phyloP scores from a whole-genome alignment of 2,888 invertebrate species.

The Calameuta idolon region DNA sequence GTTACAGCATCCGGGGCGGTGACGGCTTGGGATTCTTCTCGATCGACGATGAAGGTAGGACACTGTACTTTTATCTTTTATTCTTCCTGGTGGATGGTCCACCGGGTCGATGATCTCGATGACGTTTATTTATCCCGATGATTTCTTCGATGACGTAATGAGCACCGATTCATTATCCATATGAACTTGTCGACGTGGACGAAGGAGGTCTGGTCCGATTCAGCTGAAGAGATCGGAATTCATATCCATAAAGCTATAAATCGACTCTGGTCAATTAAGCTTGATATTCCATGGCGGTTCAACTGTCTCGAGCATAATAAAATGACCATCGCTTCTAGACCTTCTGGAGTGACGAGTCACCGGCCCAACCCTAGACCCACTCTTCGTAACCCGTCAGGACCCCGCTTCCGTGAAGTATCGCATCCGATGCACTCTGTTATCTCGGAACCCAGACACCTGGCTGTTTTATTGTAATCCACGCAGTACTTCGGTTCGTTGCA shows the following conservation, averaged over 20 bases:
- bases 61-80: background rate
- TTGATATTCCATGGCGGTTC: conserved; percentile 20
- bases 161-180: conserved; percentile 3
- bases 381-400: background rate
- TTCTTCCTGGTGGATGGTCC: background rate
- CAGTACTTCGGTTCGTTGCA: background rate
- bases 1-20: conserved; percentile 89
- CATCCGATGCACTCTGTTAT: background rate
- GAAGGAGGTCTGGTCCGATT: background rate
- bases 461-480: background rate
- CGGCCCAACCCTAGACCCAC: background rate
- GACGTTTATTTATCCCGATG: conserved; percentile 2
- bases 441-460: background rate
- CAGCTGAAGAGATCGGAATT: background rate
- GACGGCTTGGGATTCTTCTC: conserved; percentile 93
- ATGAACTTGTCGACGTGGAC: conserved; percentile 14
- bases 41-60: conserved; percentile 88
- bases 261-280: conserved; percentile 34
- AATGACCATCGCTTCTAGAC: background rate
- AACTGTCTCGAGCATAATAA: background rate
- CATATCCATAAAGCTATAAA: conserved; percentile 37
- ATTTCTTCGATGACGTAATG: background rate
- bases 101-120: background rate
- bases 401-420: background rate
- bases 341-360: background rate